Conservation (phyloP, 2,888 invertebrate species). For the Coleophora deauratella region DNA sequence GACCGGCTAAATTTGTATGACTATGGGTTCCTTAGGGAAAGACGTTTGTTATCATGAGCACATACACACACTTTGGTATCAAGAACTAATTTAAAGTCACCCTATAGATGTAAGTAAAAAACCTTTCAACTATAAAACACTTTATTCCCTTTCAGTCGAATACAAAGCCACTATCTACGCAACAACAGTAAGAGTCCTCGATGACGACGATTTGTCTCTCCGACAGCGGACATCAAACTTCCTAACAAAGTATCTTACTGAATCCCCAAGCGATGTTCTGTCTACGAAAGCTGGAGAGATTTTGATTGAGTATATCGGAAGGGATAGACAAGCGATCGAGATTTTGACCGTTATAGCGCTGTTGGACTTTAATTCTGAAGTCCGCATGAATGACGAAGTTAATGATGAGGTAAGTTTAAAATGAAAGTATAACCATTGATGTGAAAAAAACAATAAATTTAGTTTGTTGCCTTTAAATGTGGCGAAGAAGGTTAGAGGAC, state of each 20-base stretch:
- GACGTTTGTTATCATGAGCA: too few species aligned
- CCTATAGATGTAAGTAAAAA: too few species aligned
- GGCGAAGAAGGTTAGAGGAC: too few species aligned
- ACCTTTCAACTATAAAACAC: too few species aligned
- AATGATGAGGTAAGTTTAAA: conserved; percentile 38
- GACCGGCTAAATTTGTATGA: too few species aligned
- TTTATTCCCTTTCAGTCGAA: conserved; percentile 32
- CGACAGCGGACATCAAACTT: conserved; percentile 34
- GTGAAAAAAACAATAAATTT: too few species aligned
- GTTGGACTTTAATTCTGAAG: conserved; percentile 44
- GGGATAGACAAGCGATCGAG: conserved; percentile 14
- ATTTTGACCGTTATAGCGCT: conserved; percentile 35
- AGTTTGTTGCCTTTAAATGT: too few species aligned
- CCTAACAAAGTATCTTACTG: conserved; percentile 9
- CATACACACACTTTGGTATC: too few species aligned
- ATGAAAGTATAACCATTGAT: too few species aligned
- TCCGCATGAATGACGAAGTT: conserved; percentile 36
- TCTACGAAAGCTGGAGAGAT: conserved; percentile 21
- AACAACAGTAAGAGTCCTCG: conserved; percentile 57
- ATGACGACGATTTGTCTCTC: conserved; percentile 63
- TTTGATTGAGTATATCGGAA: conserved; percentile 12
- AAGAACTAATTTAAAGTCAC: too few species aligned
- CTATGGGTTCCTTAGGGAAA: too few species aligned
- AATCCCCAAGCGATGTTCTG: conserved; percentile 7
- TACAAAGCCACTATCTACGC: conserved; percentile 42